These are phyloP conservation scores for Toxotes jaculatrix DNA, from an alignment of 2,113 vertebrate species.

Conservation along the genomic window DNA sequence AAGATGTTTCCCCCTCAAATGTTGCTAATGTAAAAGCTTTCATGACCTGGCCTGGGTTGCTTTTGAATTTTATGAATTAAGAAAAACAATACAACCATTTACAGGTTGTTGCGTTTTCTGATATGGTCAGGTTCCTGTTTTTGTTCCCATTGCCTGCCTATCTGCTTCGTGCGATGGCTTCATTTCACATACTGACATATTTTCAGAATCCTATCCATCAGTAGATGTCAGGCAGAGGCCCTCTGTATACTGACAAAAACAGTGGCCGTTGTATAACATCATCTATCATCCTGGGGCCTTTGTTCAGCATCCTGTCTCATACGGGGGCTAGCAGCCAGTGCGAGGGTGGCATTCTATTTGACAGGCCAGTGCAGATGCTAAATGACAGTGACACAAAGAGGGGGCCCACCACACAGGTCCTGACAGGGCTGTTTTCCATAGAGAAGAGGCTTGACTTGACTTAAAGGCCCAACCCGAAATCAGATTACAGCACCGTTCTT, in stretches of 20 bases:
- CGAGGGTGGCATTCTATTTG: conserved; percentile 76
- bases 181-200: conserved; percentile 53
- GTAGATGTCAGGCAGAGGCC: conserved; percentile 53
- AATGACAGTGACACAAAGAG: conserved; percentile 83
- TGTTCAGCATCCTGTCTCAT: conserved; percentile 75
- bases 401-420: conserved; percentile 70
- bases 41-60: background rate
- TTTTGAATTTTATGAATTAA: conserved; percentile 16
- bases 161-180: conserved; percentile 40
- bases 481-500: conserved; percentile 64
- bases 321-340: conserved; percentile 68
- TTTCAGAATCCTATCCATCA: conserved; percentile 77
- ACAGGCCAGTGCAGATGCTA: conserved; percentile 80
- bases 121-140: background rate
- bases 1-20: background rate
- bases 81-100: conserved; percentile 22
- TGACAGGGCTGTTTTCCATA: conserved; percentile 78
- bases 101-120: background rate
- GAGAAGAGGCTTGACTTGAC: conserved; percentile 72
- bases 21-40: conserved; percentile 30
- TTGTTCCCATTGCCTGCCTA: background rate
- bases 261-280: conserved; percentile 72
- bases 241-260: conserved; percentile 63
- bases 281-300: conserved; percentile 80
- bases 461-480: conserved; percentile 71